Conservation (phyloP, 1,140 invertebrate species). For the Nasonia longicornis region DNA sequence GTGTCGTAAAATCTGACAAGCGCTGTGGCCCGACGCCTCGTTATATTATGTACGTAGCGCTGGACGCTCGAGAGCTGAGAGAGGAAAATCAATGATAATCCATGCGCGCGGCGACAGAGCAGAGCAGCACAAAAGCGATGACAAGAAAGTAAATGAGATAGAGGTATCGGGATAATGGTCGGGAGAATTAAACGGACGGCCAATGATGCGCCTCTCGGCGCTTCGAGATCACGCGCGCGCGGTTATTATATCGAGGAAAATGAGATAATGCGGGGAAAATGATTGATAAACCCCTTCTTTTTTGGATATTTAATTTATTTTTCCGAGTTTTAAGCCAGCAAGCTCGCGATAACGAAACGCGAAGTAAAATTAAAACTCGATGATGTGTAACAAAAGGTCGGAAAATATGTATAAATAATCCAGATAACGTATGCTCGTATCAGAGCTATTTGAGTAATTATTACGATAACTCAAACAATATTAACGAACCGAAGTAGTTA, state of each 20-base stretch:
- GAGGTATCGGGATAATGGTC: conserved; percentile 5
- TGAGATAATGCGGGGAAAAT: not conserved
- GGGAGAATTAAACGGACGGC: not conserved
- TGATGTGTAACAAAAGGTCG: not conserved
- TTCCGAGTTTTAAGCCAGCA: not conserved
- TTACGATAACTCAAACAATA: not conserved
- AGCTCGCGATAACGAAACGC: too few species aligned
- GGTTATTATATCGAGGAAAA: not conserved
- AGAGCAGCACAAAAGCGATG: not conserved
- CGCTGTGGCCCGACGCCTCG: not conserved
- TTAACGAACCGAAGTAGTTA: conserved; percentile 17
- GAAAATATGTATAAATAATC: not conserved
- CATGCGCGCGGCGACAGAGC: not conserved
- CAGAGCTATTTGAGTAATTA: not conserved
- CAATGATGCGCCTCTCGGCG: not conserved
- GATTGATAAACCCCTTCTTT: not conserved
- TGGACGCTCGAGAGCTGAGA: not conserved
- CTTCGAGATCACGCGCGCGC: not conserved
- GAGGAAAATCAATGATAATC: conserved; percentile 30
- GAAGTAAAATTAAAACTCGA: too few species aligned
- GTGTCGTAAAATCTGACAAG: conserved; percentile 26
- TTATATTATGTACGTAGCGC: not conserved
- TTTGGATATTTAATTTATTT: not conserved
- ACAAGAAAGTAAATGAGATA: conserved; percentile 6
- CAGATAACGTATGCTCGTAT: not conserved